Percentiles rank a stretch among this genome's conserved stretches.
Conservation (phyloP, 2,797 vertebrate species). For the Hipposideros larvatus region DNA sequence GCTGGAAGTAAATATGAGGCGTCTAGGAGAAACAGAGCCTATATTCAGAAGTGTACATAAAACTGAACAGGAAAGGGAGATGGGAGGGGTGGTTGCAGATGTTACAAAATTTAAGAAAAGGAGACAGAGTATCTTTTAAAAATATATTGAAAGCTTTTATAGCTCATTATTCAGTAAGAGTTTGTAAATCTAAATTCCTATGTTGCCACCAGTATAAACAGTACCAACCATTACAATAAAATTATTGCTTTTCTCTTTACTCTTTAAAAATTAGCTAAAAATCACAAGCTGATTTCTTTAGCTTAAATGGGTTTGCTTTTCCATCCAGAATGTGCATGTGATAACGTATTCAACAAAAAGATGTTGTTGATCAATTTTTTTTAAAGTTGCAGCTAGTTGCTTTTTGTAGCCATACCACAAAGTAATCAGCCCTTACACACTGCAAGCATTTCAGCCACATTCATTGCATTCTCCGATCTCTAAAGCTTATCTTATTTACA, state of each 20-base stretch:
- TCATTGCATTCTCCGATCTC: conserved; percentile 5
- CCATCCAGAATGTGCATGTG: neutral
- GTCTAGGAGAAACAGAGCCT: conserved; percentile 82
- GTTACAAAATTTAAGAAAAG: conserved; percentile 67
- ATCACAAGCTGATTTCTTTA: conserved; percentile 40
- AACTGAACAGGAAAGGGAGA: conserved; percentile 77
- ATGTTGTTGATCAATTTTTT: neutral
- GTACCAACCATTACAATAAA: conserved; percentile 13
- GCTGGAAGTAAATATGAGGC: conserved; percentile 82
- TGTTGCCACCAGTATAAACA: neutral
- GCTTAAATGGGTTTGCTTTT: conserved; percentile 19
- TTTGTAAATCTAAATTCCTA: conserved; percentile 21
- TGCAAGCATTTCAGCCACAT: conserved; percentile 31
- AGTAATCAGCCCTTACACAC: neutral
- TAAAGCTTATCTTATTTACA: conserved; percentile 35
- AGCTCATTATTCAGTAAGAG: neutral
- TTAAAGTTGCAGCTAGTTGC: neutral
- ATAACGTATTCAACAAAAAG: conserved; percentile 40
- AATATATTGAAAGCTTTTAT: neutral
- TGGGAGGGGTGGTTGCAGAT: neutral
- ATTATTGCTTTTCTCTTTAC: neutral
- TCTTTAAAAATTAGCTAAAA: conserved; percentile 36
- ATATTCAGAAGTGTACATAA: conserved; percentile 83
- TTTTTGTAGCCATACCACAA: neutral
- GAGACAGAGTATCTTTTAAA: conserved; percentile 82